Conservation (phyloP, 2,797 vertebrate species). For the Eidolon dupreanum region DNA sequence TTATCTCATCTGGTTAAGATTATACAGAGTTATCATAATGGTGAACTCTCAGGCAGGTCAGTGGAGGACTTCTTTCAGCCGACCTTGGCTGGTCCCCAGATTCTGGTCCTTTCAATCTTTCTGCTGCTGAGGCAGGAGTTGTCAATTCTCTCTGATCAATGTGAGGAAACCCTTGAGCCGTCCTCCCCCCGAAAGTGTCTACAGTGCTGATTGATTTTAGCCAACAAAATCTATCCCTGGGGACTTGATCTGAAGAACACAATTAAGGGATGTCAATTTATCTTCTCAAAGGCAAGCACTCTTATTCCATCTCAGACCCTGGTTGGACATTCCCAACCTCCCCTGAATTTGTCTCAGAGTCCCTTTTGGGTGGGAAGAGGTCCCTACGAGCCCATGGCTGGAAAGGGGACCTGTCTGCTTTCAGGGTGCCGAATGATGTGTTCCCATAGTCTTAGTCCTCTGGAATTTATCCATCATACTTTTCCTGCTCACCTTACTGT, state of each 20-base stretch:
- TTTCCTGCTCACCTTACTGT: not conserved
- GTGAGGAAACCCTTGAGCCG: not conserved
- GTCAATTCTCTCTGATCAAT: not conserved
- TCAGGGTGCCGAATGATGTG: not conserved
- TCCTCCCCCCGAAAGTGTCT: not conserved
- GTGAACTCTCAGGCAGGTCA: not conserved
- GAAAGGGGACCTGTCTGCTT: not conserved
- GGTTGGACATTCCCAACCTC: not conserved
- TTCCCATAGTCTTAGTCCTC: not conserved
- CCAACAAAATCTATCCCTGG: slow-evolving; percentile 4
- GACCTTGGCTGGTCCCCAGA: not conserved
- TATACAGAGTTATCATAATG: not conserved
- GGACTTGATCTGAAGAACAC: slow-evolving; percentile 9
- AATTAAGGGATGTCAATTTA: not conserved
- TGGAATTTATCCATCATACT: not conserved
- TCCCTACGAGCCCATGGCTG: fast-evolving
- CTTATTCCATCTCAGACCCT: not conserved
- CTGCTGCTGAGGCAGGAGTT: not conserved
- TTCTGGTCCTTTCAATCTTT: not conserved
- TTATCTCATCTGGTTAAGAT: not conserved
- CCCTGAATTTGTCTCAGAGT: not conserved
- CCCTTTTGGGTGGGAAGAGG: not conserved
- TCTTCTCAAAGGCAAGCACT: slow-evolving; percentile 26
- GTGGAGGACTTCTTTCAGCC: not conserved
- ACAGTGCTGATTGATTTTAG: not conserved